Percentiles rank a stretch among this genome's conserved stretches.
Evolutionary conservation across 2,888 invertebrate genomes (phyloP).

Genomic region (Papilio demoleus): DNA sequence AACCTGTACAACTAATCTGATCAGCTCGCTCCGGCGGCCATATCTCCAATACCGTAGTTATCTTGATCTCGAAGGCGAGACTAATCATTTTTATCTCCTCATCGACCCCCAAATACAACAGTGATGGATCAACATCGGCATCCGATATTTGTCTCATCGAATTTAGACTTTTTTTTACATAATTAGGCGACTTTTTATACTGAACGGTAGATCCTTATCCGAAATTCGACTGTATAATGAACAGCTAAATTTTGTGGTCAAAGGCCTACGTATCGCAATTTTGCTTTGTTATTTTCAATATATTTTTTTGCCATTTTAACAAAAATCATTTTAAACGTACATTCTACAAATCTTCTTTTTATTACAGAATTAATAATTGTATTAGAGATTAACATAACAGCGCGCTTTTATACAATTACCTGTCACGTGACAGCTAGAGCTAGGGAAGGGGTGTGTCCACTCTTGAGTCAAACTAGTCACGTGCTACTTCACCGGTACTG

Average conservation of each 20-base stretch:
- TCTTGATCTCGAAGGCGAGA: constrained; percentile 65
- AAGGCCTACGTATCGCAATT: not conserved
- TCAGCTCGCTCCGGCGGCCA: constrained; percentile 43
- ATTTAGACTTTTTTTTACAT: constrained; percentile 44
- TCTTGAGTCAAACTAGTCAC: too few relatives aligned
- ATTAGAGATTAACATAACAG: too few relatives aligned
- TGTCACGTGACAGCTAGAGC: too few relatives aligned
- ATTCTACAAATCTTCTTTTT: too few relatives aligned
- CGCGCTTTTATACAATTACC: too few relatives aligned
- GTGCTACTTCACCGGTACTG: too few relatives aligned
- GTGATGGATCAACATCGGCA: constrained; percentile 60
- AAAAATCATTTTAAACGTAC: too few relatives aligned
- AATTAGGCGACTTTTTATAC: constrained; percentile 44
- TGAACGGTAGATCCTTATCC: not conserved
- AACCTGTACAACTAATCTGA: constrained; percentile 56
- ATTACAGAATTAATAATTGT: too few relatives aligned
- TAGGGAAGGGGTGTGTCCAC: too few relatives aligned
- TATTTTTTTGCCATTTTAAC: not conserved
- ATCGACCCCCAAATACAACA: constrained; percentile 59
- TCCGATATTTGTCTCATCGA: constrained; percentile 53
- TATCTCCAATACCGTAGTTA: constrained; percentile 59
- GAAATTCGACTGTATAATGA: not conserved
- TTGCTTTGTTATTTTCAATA: not conserved
- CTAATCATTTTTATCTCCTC: constrained; percentile 68
- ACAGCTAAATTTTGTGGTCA: not conserved